Base-by-base conservation (phyloP, 2,888 invertebrate genomes). In the Cosmia trapezina region DNA sequence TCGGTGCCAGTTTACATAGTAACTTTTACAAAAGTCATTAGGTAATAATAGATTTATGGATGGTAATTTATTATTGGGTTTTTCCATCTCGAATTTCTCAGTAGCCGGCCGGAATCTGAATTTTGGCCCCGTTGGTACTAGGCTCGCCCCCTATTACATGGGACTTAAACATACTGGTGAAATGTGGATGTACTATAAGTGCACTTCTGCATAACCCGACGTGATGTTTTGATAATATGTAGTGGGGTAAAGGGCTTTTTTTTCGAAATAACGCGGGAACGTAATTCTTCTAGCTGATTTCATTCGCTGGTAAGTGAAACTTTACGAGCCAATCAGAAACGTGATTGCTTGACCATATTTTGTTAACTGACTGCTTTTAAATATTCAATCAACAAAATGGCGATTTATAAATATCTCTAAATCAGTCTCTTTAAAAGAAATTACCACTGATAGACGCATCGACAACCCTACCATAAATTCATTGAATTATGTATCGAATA, bases 401-500 rank as follows among this genome's bases (percentile, higher is more conserved):
- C 5, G 4, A n/a, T n/a, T 51, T n/a, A n/a, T 51, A n/a, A 51
- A 51, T 4, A 11, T n/a, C 4, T 53, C 5, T 12, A 64, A 53
- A 64, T 51, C n/a, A 37, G 4, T 64, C 22, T 37, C 14, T 47
- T 64, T 28, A n/a, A 64, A 49, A 19, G 12, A 2, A 2, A 4
- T 11, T 28, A 6, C 0, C 28, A 4, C 6, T 37, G n/a, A 37
- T 70, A 59, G 53, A 47, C 41, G 9, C 9, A n/a, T 49, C 17
- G 19, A 63, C 7, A 43, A n/a, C 11, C 19, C 19, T 53, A 14
- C 9, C 22, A 22, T 49, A 68, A 54, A 73, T 67, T 67, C 47
- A 74, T 54, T 77, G 28, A 77, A 54, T 77, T 49, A 63, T 64
- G 28, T 33, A 51, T 60, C n/a, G 17, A 74, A 70, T 70, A 61